Evolutionary conservation across 64 coral and sea anemone genomes (phyloP), one percentile per base, ranked within the genome.

Genomic region (Pocillopora verrucosa): DNA sequence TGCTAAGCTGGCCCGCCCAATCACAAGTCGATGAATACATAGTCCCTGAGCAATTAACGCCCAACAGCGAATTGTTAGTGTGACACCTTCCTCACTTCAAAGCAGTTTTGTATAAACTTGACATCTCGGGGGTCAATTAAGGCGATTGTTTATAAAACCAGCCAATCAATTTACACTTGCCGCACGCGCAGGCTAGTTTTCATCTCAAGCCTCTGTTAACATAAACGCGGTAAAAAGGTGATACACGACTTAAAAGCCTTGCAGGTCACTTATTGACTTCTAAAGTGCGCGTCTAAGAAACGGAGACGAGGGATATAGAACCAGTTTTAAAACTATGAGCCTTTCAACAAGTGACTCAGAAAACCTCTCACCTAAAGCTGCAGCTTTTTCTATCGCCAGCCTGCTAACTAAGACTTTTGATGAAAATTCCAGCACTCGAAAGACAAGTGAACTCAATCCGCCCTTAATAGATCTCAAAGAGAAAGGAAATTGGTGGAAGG

Each of bases 91-190:
- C 65, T 68, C 65, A 85, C 65, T 85, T 85, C 36, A 85, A 85
- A 85, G 82, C 64, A 85, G 77, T 75, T 63, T 68, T 36, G 70
- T 78, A 96, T 95, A 89, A 92, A 89, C 90, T 88, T 70, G 78
- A 59, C 75, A 34, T 73, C 78, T 88, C 89, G 58, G 78, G 72
- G 88, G 90, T 92, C 87, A 95, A 95, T 95, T 95, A 95, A 82
- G 61, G 73, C 51, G 36, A 92, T 92, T 96, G 94, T 96, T 95
- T 95, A 95, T 92, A 60, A 30, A 72, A 73, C 69, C 65, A 88
- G 64, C 94, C 94, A 92, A 96, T 96, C 90, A 92, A 96, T 96
- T 96, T 92, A 92, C 94, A 96, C 87, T 74, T 86, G 57, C 75
- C 72, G 59, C 90, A 76, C 82, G 77, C 80, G 92, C 74, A 68